Percentiles rank a stretch among this genome's conserved stretches.
Conservation (phyloP, 2,113 vertebrate species). For the Nematolebias whitei region DNA sequence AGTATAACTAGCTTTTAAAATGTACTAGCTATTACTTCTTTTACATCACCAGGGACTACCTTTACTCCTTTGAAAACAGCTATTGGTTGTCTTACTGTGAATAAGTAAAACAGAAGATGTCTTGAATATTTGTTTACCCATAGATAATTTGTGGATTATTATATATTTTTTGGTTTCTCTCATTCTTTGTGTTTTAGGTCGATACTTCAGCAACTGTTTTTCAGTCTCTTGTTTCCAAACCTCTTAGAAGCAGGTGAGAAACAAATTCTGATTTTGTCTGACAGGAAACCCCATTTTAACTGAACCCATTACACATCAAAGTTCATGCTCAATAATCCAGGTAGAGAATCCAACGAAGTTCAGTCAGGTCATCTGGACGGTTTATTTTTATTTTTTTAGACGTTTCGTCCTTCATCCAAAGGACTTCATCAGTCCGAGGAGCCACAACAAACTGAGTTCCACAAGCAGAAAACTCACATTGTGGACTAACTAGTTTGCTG, state of each 20-base stretch:
- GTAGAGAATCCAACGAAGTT: too few species aligned
- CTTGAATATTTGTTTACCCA: constrained; percentile 12
- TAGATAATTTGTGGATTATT: constrained; percentile 15
- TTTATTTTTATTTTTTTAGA: too few species aligned
- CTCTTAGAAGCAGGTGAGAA: constrained; percentile 89
- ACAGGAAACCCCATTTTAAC: neutral
- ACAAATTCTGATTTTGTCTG: neutral
- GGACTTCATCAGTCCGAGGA: too few species aligned
- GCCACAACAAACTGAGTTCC: too few species aligned
- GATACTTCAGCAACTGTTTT: constrained; percentile 91
- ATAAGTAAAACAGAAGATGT: constrained; percentile 15
- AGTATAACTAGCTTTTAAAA: constrained; percentile 30
- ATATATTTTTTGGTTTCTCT: constrained; percentile 11
- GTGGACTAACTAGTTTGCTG: too few species aligned
- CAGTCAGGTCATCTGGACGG: too few species aligned
- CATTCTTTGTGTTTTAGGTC: constrained; percentile 81
- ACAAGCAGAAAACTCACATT: too few species aligned
- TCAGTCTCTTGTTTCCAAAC: constrained; percentile 88
- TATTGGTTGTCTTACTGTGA: constrained; percentile 8
- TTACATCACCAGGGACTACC: constrained; percentile 38
- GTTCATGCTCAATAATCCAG: too few species aligned
- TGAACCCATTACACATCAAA: too few species aligned
- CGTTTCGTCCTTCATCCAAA: too few species aligned
- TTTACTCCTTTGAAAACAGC: constrained; percentile 9
- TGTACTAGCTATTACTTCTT: constrained; percentile 27